Conservation (phyloP, 1,140 invertebrate genomes). For the Octopus bimaculoides region DNA sequence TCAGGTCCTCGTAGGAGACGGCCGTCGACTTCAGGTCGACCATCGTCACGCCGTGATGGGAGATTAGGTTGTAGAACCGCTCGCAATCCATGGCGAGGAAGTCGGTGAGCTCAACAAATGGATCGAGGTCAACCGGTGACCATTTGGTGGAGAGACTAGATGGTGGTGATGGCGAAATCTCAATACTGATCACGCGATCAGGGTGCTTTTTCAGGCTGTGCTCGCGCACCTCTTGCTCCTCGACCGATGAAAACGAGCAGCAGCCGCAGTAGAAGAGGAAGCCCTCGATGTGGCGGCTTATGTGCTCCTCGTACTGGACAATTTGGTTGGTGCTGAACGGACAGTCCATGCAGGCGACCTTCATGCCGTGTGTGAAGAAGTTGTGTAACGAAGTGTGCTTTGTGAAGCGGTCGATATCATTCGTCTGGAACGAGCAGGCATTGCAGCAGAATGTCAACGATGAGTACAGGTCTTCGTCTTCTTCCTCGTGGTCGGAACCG, state of each 20-base stretch:
- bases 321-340: not conserved
- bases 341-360: not conserved
- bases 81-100: slow-evolving; percentile 2
- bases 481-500: not conserved
- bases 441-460: slow-evolving; percentile 4
- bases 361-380: slow-evolving; percentile 3
- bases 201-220: not conserved
- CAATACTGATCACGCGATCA: not conserved
- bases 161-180: not conserved
- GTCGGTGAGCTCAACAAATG: not conserved
- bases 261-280: slow-evolving; percentile 6
- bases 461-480: not conserved
- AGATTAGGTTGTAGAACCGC: not conserved
- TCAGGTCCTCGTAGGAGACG: not conserved
- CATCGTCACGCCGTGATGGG: not conserved
- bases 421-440: not conserved
- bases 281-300: not conserved
- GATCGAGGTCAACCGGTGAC: not conserved
- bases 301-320: not conserved
- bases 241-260: not conserved
- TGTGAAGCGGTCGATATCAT: not conserved
- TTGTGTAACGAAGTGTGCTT: slow-evolving; percentile 1
- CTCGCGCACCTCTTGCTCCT: not conserved
- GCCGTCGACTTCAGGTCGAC: slow-evolving; percentile 3
- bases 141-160: slow-evolving; percentile 4